Evolutionary conservation across 2,113 vertebrate genomes (phyloP), one percentile per base, ranked within the genome.

Genomic region (Sylvilagus bachmani): DNA sequence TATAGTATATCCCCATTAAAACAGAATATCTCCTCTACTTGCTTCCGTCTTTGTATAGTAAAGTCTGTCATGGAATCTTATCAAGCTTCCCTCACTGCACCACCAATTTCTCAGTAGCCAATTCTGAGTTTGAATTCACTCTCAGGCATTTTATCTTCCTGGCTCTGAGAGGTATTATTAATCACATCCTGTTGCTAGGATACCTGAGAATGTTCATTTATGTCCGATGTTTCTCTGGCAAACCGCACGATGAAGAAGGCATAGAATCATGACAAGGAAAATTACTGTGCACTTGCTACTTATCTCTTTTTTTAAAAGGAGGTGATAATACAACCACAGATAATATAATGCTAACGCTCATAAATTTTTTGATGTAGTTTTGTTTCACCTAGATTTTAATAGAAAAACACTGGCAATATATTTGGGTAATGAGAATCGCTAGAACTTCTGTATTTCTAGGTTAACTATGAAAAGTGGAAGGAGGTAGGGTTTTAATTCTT

Each of bases 181-280:
- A 98, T 98, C 98, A 98, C 96, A 98, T 97, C 96, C 96, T 94
- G 98, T 98, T 98, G 98, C 98, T 98, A 98, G 97, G 98, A 96
- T 97, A 98, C 98, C 96, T 96, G 86, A 95, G 98, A 97, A 98
- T 96, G 97, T 98, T 98, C 96, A 98, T 98, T 98, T 98, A 98
- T 97, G 97, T 98, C 97, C 90, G n/a, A 98, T 96, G 96, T 96
- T 98, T 97, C 96, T 98, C 97, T 98, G 98, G 97, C 97, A 98
- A 97, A 97, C 97, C 94, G 91, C 78, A 89, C 97, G 92, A 93
- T n/a, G 78, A 97, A 85, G 95, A 98, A 97, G 79, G 96, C 84
- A 97, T 8, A 97, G 96, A 97, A 95, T 93, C 90, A 86, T 97
- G 96, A 98, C 88, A 97, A 96, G 95, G 96, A 95, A 98, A 98